Percentiles rank a stretch among this genome's conserved stretches.
Conservation (phyloP, 92 coral and sea anemone genomes). For the Epizoanthus illoricatus region DNA sequence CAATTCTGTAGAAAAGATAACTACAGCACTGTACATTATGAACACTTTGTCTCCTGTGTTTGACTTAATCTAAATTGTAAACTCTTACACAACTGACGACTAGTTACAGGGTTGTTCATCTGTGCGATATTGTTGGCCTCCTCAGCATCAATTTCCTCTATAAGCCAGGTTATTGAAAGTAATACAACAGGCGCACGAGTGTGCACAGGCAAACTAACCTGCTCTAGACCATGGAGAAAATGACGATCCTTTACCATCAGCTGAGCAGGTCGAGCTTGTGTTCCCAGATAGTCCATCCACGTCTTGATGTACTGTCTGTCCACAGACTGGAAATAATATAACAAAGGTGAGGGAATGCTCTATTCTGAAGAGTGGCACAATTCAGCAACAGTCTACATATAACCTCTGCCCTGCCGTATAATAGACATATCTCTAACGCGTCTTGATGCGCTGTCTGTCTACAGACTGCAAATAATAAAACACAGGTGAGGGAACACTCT, state of each 20-base stretch:
- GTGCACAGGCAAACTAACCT: slow-evolving; percentile 45
- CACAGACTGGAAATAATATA: slow-evolving; percentile 35
- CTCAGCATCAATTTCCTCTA: too few relatives aligned
- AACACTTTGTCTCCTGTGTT: too few relatives aligned
- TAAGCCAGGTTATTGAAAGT: too few relatives aligned
- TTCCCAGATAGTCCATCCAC: slow-evolving; percentile 81
- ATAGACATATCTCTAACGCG: too few relatives aligned
- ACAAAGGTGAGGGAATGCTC: background rate
- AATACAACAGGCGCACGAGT: background rate
- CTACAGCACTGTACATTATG: too few relatives aligned
- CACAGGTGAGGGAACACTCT: background rate
- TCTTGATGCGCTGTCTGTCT: slow-evolving; percentile 37
- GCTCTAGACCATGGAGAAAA: slow-evolving; percentile 80
- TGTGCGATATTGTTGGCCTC: too few relatives aligned
- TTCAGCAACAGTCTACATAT: background rate
- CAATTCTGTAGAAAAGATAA: too few relatives aligned
- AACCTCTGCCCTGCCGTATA: too few relatives aligned
- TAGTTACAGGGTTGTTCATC: too few relatives aligned
- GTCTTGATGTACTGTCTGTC: slow-evolving; percentile 67
- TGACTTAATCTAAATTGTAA: too few relatives aligned
- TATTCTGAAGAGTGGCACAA: background rate
- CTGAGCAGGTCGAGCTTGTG: slow-evolving; percentile 90
- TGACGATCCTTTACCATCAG: slow-evolving; percentile 82
- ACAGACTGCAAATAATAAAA: slow-evolving; percentile 55
- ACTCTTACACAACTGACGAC: too few relatives aligned